These are phyloP conservation scores for Phaetusa simplex DNA, from an alignment of 2,113 vertebrate species.

Conservation along the genomic window DNA sequence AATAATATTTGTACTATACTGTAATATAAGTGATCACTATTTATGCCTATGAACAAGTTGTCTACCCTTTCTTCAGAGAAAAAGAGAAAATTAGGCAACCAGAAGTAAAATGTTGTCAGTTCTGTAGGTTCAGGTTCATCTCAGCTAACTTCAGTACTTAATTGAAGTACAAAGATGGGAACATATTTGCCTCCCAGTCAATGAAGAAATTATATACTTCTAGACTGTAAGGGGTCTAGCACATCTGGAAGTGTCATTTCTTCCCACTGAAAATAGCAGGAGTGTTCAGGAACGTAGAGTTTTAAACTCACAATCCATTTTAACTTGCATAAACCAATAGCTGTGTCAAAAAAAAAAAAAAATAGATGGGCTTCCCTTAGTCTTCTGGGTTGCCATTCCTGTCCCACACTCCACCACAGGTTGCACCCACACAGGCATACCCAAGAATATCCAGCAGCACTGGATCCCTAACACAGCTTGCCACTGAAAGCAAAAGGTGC, in stretches of 20 bases:
- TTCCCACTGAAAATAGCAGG: background rate
- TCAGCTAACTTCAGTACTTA: background rate
- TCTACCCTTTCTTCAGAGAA: background rate
- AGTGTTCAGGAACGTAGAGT: background rate
- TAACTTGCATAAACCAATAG: background rate
- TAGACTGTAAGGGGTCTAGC: background rate
- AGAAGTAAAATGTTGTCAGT: background rate
- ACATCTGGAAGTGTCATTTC: background rate
- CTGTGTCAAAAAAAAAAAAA: background rate
- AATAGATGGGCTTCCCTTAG: background rate
- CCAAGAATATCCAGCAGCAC: background rate
- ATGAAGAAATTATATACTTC: background rate
- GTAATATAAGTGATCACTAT: background rate
- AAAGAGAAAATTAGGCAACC: background rate
- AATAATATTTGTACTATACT: background rate
- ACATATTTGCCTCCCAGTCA: background rate
- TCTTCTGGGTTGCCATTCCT: background rate
- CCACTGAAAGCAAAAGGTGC: background rate
- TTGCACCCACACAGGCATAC: background rate
- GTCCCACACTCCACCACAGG: no score
- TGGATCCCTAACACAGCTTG: background rate
- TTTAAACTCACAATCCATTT: background rate
- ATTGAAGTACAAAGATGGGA: background rate
- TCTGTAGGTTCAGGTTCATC: background rate
- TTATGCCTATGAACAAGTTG: background rate